Percentiles rank a stretch among this genome's conserved stretches.
Conservation (phyloP, 2,797 vertebrate genomes). For the Cheracebus regulus region DNA sequence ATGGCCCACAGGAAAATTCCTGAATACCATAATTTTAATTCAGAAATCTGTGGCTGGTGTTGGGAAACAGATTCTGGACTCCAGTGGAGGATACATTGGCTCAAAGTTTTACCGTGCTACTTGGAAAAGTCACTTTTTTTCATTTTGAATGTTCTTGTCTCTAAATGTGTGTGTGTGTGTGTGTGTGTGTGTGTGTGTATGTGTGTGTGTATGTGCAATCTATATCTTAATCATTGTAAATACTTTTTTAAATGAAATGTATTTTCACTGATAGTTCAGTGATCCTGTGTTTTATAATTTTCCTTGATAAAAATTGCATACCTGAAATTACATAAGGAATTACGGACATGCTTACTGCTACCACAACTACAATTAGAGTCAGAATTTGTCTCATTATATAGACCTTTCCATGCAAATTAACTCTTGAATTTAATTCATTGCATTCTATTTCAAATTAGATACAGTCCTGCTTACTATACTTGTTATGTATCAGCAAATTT, state of each 20-base stretch:
- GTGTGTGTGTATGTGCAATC: neutral
- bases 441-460: neutral
- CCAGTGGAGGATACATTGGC: accelerated
- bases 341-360: neutral
- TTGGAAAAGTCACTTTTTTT: neutral
- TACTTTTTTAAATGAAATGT: neutral
- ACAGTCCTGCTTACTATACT: neutral
- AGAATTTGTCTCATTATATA: neutral
- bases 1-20: neutral
- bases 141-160: neutral
- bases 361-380: neutral
- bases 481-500: neutral
- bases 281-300: neutral
- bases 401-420: neutral
- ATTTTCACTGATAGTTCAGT: neutral
- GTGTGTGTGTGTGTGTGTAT: neutral
- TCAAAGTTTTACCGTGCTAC: neutral
- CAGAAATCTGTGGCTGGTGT: neutral
- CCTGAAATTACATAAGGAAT: neutral
- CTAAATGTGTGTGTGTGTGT: neutral
- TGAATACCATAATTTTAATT: neutral
- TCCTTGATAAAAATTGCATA: neutral
- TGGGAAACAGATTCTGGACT: neutral
- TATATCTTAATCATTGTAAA: neutral
- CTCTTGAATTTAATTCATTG: neutral